phyloP scores from a whole-genome alignment of 2,113 vertebrate genomes.

The Odocoileus hemionus region DNA sequence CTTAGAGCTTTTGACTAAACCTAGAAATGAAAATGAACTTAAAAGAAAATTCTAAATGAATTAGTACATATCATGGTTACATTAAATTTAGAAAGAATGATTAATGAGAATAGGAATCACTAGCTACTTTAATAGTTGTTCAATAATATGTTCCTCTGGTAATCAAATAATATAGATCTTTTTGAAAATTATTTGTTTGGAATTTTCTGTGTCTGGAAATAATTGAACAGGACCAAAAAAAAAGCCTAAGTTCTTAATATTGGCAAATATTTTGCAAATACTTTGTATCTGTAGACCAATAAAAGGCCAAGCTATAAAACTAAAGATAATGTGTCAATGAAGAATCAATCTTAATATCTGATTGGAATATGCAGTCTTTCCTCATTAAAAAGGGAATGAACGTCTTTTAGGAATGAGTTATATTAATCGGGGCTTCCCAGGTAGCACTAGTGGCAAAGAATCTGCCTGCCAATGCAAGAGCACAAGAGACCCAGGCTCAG shows the following conservation, averaged over 20 bases:
- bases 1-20: neutral
- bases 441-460: neutral
- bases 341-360: neutral
- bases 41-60: neutral
- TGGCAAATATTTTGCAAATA: neutral
- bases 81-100: neutral
- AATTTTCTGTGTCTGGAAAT: neutral
- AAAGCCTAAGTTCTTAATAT: neutral
- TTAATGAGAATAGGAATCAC: neutral
- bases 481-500: neutral
- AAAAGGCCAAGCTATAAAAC: neutral
- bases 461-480: neutral
- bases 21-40: neutral
- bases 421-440: neutral
- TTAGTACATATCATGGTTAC: neutral
- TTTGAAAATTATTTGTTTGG: neutral
- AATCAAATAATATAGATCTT: neutral
- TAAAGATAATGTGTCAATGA: slow-evolving; percentile 3
- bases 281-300: neutral
- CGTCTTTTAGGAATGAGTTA: neutral
- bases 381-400: neutral
- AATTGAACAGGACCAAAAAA: neutral
- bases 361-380: neutral
- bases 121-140: neutral
- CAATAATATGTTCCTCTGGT: neutral